Conservation (phyloP, 1,140 invertebrate genomes). For the Grapholita molesta region DNA sequence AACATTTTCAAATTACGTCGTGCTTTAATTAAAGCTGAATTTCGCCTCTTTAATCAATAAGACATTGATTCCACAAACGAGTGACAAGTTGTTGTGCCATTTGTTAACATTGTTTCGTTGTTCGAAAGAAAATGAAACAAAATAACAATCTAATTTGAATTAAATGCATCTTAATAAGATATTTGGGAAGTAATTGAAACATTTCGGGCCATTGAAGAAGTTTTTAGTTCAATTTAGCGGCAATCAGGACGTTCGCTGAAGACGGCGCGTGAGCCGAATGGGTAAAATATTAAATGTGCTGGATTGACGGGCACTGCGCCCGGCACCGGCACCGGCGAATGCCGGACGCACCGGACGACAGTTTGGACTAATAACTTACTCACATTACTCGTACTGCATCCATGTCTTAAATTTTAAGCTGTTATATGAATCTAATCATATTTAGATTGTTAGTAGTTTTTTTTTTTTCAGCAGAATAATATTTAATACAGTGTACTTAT, state of each 20-base stretch:
- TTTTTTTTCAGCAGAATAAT: too few relatives aligned
- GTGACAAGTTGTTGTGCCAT: slow-evolving; percentile 8
- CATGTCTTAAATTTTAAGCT: too few relatives aligned
- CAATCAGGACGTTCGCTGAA: slow-evolving; percentile 73
- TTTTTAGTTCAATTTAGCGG: slow-evolving; percentile 77
- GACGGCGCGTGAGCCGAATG: slow-evolving; percentile 67
- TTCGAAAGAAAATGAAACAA: slow-evolving; percentile 18
- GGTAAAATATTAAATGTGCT: slow-evolving; percentile 72
- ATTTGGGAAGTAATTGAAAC: slow-evolving; percentile 61
- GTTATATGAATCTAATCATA: too few relatives aligned
- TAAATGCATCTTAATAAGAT: slow-evolving; percentile 34
- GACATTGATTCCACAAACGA: slow-evolving; percentile 1
- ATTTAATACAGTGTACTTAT: too few relatives aligned
- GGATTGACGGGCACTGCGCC: slow-evolving; percentile 46
- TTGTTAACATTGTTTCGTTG: slow-evolving; percentile 6
- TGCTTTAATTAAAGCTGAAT: slow-evolving; percentile 28
- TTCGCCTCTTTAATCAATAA: slow-evolving; percentile 6
- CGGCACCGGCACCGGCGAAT: not conserved
- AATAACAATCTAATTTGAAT: not conserved
- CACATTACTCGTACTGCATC: not conserved
- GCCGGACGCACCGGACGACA: not conserved
- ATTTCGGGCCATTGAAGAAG: slow-evolving; percentile 70
- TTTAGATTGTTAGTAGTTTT: too few relatives aligned
- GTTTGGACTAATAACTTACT: not conserved
- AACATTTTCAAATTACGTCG: slow-evolving; percentile 36